Base-by-base conservation (phyloP, 1,140 invertebrate genomes). In the Bombus confusus region DNA sequence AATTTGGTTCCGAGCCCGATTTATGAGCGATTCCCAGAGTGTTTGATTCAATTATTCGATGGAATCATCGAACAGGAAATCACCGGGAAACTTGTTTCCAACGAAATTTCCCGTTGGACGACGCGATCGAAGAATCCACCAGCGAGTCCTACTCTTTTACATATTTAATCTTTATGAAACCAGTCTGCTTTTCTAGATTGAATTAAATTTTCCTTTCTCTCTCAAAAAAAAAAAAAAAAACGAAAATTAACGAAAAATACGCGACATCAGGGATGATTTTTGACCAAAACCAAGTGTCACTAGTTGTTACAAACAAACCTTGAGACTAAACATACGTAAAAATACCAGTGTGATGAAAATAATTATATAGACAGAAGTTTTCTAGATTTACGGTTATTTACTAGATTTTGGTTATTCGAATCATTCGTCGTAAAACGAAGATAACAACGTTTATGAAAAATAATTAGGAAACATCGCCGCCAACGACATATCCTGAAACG, bases 1-100 rank as follows among this genome's bases (percentile, higher is more conserved):
- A 28, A 62, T 34, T 62, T 62, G 62, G n/a, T 62, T 62, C 8
- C 25, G 9, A 59, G 25, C 74, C 18, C 13, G 52, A 77, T 77
- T 77, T 59, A 39, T 31, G 47, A 77, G 15, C 52, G 52, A 39
- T 77, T 59, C 3, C 18, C 57, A 37, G 62, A 39, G 34, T 39
- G 15, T 59, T 77, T 77, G 62, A 77, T 77, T 57, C 75, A 62
- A 77, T 77, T 77, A 41, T 74, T 74, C 15, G 39, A 41, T 37
- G 6, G 6, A 39, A n/a, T 62, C 28, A 59, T 59, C 34, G 28
- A 59, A 39, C 25, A 31, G 34, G 25, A 59, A 59, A 28, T 75
- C 25, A 12, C 28, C 28, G 22, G 73, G 37, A 59, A 75, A 34
- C 69, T 72, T 37, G 34, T 25, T 69, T 39, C 31, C 22, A 28